A percentile compares a stretch with the other conserved stretches of the same genome.
Evolutionary conservation across 2,113 vertebrate genomes (phyloP).

Genomic region (Pardalotus punctatus): DNA sequence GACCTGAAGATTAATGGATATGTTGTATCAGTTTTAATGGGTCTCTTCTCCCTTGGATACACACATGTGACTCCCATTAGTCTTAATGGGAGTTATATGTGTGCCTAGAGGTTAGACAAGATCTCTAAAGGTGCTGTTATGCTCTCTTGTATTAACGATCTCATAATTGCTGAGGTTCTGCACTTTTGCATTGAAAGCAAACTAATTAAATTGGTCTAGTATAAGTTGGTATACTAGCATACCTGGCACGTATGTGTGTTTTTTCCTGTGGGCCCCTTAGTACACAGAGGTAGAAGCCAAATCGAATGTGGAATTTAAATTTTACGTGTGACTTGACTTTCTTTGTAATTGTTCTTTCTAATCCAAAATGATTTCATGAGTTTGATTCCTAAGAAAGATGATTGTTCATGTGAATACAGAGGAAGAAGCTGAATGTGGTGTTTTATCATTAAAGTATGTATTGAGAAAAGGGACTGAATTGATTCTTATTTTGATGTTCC

Average conservation of each 20-base stretch:
- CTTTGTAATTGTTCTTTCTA: neutral
- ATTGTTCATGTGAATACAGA: neutral
- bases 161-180: conserved; percentile 62
- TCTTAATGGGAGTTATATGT: conserved; percentile 51
- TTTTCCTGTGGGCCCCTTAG: neutral
- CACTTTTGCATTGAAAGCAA: conserved; percentile 49
- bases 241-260: neutral
- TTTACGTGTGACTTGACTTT: neutral
- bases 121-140: conserved; percentile 47
- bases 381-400: neutral
- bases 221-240: neutral
- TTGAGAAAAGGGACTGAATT: neutral
- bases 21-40: conserved; percentile 62
- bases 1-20: conserved; percentile 64
- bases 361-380: neutral
- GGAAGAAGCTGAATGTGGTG: neutral
- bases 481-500: conserved; percentile 32
- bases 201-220: conserved; percentile 35
- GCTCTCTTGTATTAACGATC: conserved; percentile 55
- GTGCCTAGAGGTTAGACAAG: conserved; percentile 57
- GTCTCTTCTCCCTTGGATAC: conserved; percentile 48
- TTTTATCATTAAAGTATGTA: neutral
- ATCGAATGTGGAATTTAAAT: neutral
- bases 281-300: neutral
- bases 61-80: conserved; percentile 63